Evolutionary conservation across 2,888 invertebrate genomes (phyloP), one percentile per base, ranked within the genome.

Genomic region (Athetis lepigone): DNA sequence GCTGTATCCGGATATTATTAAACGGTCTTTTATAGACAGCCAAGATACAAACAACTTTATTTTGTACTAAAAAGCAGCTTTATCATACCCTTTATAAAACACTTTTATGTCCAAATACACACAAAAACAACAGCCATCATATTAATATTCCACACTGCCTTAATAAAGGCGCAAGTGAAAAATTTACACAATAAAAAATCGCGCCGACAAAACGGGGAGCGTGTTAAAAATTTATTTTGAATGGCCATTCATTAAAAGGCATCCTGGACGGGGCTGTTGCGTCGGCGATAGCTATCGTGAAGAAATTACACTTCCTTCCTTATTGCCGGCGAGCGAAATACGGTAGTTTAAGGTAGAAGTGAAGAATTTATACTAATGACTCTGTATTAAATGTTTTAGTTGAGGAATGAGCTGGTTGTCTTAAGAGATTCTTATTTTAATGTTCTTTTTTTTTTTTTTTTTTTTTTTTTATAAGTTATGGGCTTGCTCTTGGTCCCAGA

Each of bases 261-360:
- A 76, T 81, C 81, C 84, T 79, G 77, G 62, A 70, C 73, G 67
- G 77, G 36, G 77, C 70, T 70, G 78, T 71, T 79, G 77, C 80
- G 71, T 67, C 59, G 64, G 60, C 70, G 85, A 86, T 85, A 81
- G 70, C 62, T 68, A 85, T 85, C 85, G 77, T 77, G 62, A 77
- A 84, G 85, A 84, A 85, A 86, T 86, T 86, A 86, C 83, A 84
- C 83, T 86, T 86, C 86, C 86, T 86, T 86, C 86, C 86, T 85
- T 80, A 82, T 85, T 80, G 82, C 79, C 58, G 77, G 60, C 80
- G 79, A 75, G 75, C 75, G 79, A 83, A 85, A 82, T 79, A 82
- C 77, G 76, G 75, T 69, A 57, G 61, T 55, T 54, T 46, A 51
- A 51, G 42, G 58, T 50, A 57, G 21, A 60, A 61, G 58, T 72